Conservation (phyloP, 2,797 vertebrate species). For the Phalloptychus januarius region DNA sequence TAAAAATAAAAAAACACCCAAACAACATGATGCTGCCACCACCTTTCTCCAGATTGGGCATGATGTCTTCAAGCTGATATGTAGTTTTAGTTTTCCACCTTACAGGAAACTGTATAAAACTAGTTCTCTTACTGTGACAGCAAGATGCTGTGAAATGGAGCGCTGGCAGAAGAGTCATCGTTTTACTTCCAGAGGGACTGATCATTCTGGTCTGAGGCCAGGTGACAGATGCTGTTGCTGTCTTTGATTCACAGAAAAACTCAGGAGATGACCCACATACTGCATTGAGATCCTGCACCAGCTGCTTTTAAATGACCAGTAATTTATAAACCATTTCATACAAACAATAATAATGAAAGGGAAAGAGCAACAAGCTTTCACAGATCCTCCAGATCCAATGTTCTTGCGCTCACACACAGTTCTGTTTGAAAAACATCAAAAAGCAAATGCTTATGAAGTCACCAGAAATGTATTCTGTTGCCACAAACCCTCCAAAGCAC, state of each 20-base stretch:
- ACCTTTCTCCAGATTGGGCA: background rate
- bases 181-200: slow-evolving; percentile 25
- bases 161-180: slow-evolving; percentile 33
- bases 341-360: slow-evolving; percentile 48
- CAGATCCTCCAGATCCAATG: slow-evolving; percentile 38
- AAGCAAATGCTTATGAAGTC: slow-evolving; percentile 7
- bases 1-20: background rate
- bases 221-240: slow-evolving; percentile 47
- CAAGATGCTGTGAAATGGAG: slow-evolving; percentile 34
- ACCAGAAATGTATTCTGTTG: slow-evolving; percentile 27
- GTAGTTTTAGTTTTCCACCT: background rate
- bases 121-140: background rate
- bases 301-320: slow-evolving; percentile 34
- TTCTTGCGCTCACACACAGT: slow-evolving; percentile 22
- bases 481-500: slow-evolving; percentile 8
- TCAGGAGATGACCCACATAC: slow-evolving; percentile 71
- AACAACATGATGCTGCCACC: background rate
- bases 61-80: background rate
- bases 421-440: slow-evolving; percentile 31
- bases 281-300: slow-evolving; percentile 37
- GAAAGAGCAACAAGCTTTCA: slow-evolving; percentile 17
- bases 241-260: slow-evolving; percentile 70
- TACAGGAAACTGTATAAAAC: background rate
- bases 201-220: slow-evolving; percentile 39
- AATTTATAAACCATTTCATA: slow-evolving; percentile 46